Evolutionary conservation across 2,888 invertebrate species (phyloP).

Genomic region (Silvanus unidentatus): DNA sequence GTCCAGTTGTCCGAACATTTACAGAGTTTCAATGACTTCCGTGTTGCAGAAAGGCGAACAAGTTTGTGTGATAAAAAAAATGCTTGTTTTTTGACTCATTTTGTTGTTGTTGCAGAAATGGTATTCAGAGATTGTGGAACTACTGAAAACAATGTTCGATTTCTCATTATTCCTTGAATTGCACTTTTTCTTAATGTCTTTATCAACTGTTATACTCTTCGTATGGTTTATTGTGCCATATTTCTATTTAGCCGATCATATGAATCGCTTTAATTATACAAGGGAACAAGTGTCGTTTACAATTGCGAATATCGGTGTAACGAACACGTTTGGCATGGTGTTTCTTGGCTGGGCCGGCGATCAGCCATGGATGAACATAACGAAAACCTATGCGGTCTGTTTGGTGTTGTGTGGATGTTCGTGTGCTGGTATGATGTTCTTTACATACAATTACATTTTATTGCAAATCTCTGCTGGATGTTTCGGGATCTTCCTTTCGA

Average conservation of each 20-base stretch:
- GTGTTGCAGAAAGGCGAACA: constrained; percentile 60
- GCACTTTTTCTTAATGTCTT: constrained; percentile 73
- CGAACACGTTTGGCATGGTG: constrained; percentile 87
- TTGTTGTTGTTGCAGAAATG: constrained; percentile 57
- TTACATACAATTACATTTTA: constrained; percentile 40
- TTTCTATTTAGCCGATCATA: constrained; percentile 84
- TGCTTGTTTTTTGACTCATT: constrained; percentile 8
- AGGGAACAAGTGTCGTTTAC: constrained; percentile 72
- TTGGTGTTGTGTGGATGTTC: constrained; percentile 62
- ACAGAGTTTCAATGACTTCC: constrained; percentile 82
- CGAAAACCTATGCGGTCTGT: constrained; percentile 75
- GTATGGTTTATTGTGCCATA: constrained; percentile 94
- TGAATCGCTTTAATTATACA: constrained; percentile 60
- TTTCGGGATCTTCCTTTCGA: constrained; percentile 87
- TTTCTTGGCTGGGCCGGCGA: constrained; percentile 88
- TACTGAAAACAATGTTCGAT: constrained; percentile 69
- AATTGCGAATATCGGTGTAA: constrained; percentile 80
- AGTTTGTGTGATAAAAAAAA: constrained; percentile 62
- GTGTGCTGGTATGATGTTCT: constrained; percentile 54
- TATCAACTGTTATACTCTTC: constrained; percentile 84
- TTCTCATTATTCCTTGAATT: constrained; percentile 70
- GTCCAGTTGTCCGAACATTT: constrained; percentile 88
- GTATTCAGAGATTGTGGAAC: constrained; percentile 61
- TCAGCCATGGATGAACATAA: constrained; percentile 64
- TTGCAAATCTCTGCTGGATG: constrained; percentile 49